phyloP scores from a whole-genome alignment of 2,888 invertebrate genomes.

The Chymomyza procnemis region DNA sequence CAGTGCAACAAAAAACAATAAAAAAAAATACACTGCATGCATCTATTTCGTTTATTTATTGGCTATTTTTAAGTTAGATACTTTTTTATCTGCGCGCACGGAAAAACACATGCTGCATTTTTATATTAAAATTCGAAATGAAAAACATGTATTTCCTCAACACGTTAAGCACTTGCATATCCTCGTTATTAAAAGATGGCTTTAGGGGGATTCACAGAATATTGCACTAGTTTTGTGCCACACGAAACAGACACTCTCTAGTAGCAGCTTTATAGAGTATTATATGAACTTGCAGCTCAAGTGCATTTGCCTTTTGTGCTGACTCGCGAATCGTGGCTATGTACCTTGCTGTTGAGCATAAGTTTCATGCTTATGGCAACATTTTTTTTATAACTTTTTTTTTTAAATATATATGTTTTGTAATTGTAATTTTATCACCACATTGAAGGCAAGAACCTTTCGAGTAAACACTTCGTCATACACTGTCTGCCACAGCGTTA shows the following conservation, averaged over 20 bases:
- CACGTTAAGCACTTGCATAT: neutral
- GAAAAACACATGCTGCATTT: neutral
- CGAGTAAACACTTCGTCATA: conserved; percentile 52
- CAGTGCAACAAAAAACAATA: conserved; percentile 53
- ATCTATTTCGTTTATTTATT: conserved; percentile 57
- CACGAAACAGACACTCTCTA: neutral
- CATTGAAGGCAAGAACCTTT: conserved; percentile 68
- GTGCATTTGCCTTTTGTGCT: conserved; percentile 48
- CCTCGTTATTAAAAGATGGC: neutral
- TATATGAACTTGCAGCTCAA: conserved; percentile 34
- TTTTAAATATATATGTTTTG: conserved; percentile 4
- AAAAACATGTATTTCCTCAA: neutral
- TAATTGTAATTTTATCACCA: conserved; percentile 62
- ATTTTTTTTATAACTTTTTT: conserved; percentile 27
- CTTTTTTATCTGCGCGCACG: conserved; percentile 20
- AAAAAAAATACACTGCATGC: conserved; percentile 24
- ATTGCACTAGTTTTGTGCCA: neutral
- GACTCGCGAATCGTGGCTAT: conserved; percentile 35
- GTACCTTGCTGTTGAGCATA: neutral
- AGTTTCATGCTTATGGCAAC: conserved; percentile 15
- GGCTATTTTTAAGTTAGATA: conserved; percentile 60
- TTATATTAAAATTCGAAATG: neutral
- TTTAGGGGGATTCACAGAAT: neutral
- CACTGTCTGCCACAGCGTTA: conserved; percentile 25
- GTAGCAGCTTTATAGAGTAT: neutral